phyloP scores from a whole-genome alignment of 2,888 invertebrate genomes.

The Callyntrura sp. region DNA sequence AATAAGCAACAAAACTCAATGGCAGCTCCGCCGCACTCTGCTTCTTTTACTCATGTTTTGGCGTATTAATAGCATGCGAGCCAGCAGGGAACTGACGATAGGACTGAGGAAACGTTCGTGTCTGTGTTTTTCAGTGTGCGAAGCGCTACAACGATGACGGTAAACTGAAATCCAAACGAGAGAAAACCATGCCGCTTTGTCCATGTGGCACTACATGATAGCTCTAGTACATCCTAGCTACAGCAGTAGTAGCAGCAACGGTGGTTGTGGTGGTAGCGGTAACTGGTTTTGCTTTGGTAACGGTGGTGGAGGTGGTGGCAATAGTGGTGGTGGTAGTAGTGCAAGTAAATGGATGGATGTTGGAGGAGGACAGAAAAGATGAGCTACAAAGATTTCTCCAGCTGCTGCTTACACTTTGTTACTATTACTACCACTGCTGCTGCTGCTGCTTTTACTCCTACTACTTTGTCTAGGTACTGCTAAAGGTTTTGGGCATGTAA shows the following conservation, averaged over 20 bases:
- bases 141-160: conserved; percentile 40
- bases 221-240: not conserved
- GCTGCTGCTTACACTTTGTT: conserved; percentile 12
- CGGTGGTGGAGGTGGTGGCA: not conserved
- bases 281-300: not conserved
- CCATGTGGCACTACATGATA: conserved; percentile 7
- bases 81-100: conserved; percentile 51
- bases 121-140: not conserved
- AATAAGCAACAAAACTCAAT: not conserved
- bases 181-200: conserved; percentile 32
- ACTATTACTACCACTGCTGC: not conserved
- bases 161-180: conserved; percentile 48
- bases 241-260: conserved; percentile 6
- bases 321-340: conserved; percentile 7
- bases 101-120: conserved; percentile 1
- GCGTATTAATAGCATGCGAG: conserved; percentile 64
- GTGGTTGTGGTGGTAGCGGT: conserved; percentile 3
- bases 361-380: conserved; percentile 32
- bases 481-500: not conserved
- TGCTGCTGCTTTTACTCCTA: not conserved
- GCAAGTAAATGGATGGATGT: not conserved
- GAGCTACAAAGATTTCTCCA: conserved; percentile 57
- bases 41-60: conserved; percentile 22
- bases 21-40: not conserved
- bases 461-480: not conserved